These are phyloP conservation scores for Torymus aiolomorphi DNA, from an alignment of 2,888 invertebrate genomes.

Conservation along the genomic window DNA sequence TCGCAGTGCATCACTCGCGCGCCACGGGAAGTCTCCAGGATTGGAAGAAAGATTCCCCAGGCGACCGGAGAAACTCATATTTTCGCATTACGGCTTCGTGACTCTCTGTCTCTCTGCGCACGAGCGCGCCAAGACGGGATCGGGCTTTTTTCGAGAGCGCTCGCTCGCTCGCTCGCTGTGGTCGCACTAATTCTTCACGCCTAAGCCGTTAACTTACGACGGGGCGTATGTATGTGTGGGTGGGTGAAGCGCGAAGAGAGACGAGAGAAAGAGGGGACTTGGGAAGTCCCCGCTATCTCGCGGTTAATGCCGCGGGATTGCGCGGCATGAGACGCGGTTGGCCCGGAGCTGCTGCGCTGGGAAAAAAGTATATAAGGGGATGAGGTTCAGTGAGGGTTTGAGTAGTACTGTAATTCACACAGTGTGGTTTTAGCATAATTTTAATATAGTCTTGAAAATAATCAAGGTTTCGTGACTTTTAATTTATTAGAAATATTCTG, in stretches of 20 bases:
- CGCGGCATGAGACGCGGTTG: too few species aligned
- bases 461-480: too few species aligned
- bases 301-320: background rate
- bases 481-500: too few species aligned
- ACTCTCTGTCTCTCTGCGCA: background rate
- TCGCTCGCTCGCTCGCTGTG: background rate
- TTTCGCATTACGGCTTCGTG: slow-evolving; percentile 45
- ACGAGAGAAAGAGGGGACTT: background rate
- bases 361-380: too few species aligned
- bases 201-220: slow-evolving; percentile 47
- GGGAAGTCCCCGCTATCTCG: background rate
- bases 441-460: too few species aligned
- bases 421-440: too few species aligned
- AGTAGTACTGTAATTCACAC: too few species aligned
- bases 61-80: slow-evolving; percentile 42
- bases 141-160: background rate
- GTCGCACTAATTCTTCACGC: slow-evolving; percentile 44
- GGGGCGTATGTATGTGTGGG: background rate
- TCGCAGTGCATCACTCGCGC: background rate
- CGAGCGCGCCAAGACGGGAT: slow-evolving; percentile 9
- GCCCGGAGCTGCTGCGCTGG: too few species aligned
- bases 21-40: slow-evolving; percentile 5
- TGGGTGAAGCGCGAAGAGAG: background rate
- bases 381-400: too few species aligned
- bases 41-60: slow-evolving; percentile 25